A percentile compares a stretch with the other conserved stretches of the same genome.
Conservation (phyloP, 2,888 invertebrate genomes). For the Pherbina coryleti region DNA sequence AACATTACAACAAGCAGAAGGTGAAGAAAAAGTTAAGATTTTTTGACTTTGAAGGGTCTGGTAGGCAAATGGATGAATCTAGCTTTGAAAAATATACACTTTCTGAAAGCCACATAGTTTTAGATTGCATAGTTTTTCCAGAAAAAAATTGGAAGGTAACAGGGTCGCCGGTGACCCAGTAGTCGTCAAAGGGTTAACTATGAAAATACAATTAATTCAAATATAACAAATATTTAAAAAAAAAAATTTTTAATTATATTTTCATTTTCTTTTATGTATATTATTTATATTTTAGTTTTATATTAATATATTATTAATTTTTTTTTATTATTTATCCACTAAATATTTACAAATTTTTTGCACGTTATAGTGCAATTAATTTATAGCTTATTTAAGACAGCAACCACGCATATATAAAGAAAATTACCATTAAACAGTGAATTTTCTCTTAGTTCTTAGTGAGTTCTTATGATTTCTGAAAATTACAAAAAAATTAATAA, state of each 20-base stretch:
- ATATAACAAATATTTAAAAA: too few relatives aligned
- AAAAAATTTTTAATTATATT: neutral
- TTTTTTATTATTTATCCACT: neutral
- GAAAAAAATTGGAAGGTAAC: too few relatives aligned
- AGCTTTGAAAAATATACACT: too few relatives aligned
- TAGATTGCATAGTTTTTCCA: too few relatives aligned
- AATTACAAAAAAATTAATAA: constrained; percentile 30
- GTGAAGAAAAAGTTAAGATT: too few relatives aligned
- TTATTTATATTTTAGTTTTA: neutral
- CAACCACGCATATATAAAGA: constrained; percentile 17
- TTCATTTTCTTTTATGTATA: neutral
- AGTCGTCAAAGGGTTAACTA: too few relatives aligned
- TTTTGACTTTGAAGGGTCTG: too few relatives aligned
- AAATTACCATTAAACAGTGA: neutral
- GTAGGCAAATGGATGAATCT: too few relatives aligned
- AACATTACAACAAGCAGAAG: too few relatives aligned
- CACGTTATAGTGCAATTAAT: constrained; percentile 44
- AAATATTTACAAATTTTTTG: constrained; percentile 29
- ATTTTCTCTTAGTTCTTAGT: neutral
- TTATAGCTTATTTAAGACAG: constrained; percentile 10
- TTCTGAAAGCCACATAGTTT: too few relatives aligned
- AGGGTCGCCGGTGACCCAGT: too few relatives aligned
- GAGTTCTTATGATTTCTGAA: constrained; percentile 25
- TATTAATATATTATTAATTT: neutral
- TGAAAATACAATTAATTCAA: too few relatives aligned